Evolutionary conservation across 2,888 invertebrate species (phyloP), one percentile per base, ranked within the genome.

Genomic region (Temnothorax ravouxi): DNA sequence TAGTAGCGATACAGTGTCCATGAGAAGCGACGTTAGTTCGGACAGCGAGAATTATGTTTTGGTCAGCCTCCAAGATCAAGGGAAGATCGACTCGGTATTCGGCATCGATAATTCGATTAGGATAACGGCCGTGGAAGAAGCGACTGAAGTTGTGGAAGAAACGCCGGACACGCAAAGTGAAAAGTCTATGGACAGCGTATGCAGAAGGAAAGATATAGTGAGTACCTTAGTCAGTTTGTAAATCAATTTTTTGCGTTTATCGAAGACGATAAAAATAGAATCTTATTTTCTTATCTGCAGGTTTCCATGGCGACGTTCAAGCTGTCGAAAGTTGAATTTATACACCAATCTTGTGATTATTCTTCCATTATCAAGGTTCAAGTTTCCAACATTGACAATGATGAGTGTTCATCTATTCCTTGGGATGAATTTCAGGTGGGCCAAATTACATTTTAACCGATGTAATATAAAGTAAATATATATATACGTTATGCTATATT

Each of bases 391-490:
- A 95, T 99, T 8, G 96, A 96, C 44, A 97, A 97, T 75, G 97
- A 98, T 91, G 99, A 99, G 95, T 98, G 98, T 93, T 96, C 97
- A 59, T 97, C 98, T 61, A 98, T 99, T 93, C 98, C 98, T 0
- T 98, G 98, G 97, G 99, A 99, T 93, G 99, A 99, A 95, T 97
- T 99, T 95, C 99, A 99, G 97, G 98, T 98, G 95, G 95, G 93
- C 62, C 54, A 50, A 13, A 62, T 67, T 85, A 52, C 59, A 50
- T 84, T 18, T 76, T 62, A 59, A 69, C 11, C 13, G 52, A 34
- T 15, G 38, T n/a, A 66, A 76, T 21, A 62, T 56, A 75, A 85
- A 61, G 72, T 61, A 64, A 21, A 54, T 29, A 34, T 56, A 69
- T 44, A 44, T 21, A 38, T 18, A 47, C 56, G 21, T 71, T 80